Base-by-base conservation (phyloP, 2,113 vertebrate species). In the Lates calcarifer region DNA sequence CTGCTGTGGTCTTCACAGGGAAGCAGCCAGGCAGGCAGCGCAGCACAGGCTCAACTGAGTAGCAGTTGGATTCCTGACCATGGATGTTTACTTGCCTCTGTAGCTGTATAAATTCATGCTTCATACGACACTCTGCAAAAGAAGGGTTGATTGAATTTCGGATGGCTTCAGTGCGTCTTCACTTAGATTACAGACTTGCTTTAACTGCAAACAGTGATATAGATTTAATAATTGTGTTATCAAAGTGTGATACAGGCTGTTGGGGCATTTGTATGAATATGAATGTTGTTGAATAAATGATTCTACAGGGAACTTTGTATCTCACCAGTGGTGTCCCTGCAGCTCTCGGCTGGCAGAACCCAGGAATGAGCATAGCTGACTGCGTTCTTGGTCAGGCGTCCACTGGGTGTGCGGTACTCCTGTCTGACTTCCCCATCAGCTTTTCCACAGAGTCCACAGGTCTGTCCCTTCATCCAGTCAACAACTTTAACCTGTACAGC, bases 401-500 rank as follows among this genome's bases (percentile, higher is more conserved):
- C 88, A 29, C 83, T 95, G 45, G 95, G 95, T 6, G 82, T 96
- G 53, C 72, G 84, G 66, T 91, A 96, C 76, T 96, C 96, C 76
- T 92, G 89, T 80, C 87, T 91, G 33, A 82, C 60, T 86, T 97
- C 95, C 28, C 94, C 96, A 22, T 97, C 94, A 9, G 93, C 95
- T 65, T 83, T 96, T 90, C 96, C 96, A 85, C 96, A 96, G 35
- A 96, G 86, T 75, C 96, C 95, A 84, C 94, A 96, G 0, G 93
- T 96, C 89, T 95, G 86, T 69, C 95, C 95, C 82, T 72, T 92
- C 96, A 97, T 96, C 95, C 95, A 96, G 88, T 96, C 93, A 28
- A 89, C 84, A 86, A 96, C 84, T 80, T 89, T 60, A 84, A 96
- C 77, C 96, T 97, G 81, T 18, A 78, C 20, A 18, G 7, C n/a